Evolutionary conservation across 2,113 vertebrate genomes (phyloP).

Genomic region (Oncorhynchus keta): DNA sequence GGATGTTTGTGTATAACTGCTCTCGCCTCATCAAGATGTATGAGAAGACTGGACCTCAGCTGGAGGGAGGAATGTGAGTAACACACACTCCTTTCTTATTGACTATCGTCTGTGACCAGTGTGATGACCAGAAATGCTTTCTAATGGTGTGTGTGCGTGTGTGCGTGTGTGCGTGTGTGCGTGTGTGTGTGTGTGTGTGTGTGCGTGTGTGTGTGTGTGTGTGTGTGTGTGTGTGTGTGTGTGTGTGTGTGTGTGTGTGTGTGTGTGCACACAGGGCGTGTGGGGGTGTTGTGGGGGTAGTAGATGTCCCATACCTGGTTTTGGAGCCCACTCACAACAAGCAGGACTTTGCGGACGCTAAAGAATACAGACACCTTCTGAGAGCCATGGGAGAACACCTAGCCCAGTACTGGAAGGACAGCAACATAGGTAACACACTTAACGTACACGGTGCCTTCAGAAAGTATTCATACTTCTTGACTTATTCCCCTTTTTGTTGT

Average conservation of each 20-base stretch:
- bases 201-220: slow-evolving; percentile 1
- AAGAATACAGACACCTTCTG: slow-evolving; percentile 93
- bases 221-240: background rate
- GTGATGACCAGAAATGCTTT: background rate
- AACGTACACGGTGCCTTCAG: too few relatives aligned
- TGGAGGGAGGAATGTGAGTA: slow-evolving; percentile 98
- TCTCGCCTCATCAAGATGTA: slow-evolving; percentile 99
- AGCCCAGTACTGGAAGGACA: slow-evolving; percentile 97
- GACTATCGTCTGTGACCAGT: background rate
- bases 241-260: slow-evolving; percentile 1
- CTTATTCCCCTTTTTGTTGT: too few relatives aligned
- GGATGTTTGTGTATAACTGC: slow-evolving; percentile 98
- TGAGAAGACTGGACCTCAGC: slow-evolving; percentile 96
- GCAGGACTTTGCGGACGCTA: slow-evolving; percentile 97
- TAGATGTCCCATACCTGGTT: slow-evolving; percentile 96
- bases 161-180: too few relatives aligned
- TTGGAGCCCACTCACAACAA: slow-evolving; percentile 99
- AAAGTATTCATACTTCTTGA: too few relatives aligned
- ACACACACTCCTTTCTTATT: background rate
- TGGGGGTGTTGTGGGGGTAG: slow-evolving; percentile 95
- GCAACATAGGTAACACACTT: slow-evolving; percentile 83
- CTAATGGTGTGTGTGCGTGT: background rate
- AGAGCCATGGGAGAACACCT: slow-evolving; percentile 98
- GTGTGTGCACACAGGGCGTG: slow-evolving; percentile 80
- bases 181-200: background rate